Conservation (phyloP, 2,888 invertebrate species). For the Rugalucina vietnamica region DNA sequence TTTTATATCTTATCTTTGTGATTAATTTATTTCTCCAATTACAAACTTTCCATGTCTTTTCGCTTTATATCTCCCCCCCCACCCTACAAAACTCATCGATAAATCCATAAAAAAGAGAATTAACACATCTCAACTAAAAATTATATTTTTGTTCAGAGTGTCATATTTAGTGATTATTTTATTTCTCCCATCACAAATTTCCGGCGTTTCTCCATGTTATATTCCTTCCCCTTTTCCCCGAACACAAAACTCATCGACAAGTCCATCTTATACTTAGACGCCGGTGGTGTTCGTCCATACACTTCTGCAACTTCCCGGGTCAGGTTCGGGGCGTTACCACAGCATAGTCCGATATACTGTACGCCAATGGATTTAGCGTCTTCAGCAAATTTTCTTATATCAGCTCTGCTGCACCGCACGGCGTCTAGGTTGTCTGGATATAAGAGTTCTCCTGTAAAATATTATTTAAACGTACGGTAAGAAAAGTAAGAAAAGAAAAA, state of each 20-base stretch:
- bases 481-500: too few species aligned
- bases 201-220: slow-evolving; percentile 40
- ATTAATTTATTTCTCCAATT: too few species aligned
- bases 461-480: background rate
- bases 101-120: too few species aligned
- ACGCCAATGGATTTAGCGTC: slow-evolving; percentile 74
- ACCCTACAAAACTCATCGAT: too few species aligned
- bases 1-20: too few species aligned
- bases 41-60: too few species aligned
- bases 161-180: background rate
- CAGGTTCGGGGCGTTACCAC: slow-evolving; percentile 75
- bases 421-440: slow-evolving; percentile 64
- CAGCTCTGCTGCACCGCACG: slow-evolving; percentile 63
- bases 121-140: too few species aligned
- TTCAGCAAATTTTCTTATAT: slow-evolving; percentile 72
- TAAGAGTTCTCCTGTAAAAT: slow-evolving; percentile 64
- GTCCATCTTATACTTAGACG: slow-evolving; percentile 65
- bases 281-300: slow-evolving; percentile 72
- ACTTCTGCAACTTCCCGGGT: slow-evolving; percentile 73
- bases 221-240: slow-evolving; percentile 40
- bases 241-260: slow-evolving; percentile 45
- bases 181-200: slow-evolving; percentile 43
- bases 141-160: too few species aligned
- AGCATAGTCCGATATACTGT: slow-evolving; percentile 80
- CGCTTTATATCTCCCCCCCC: too few species aligned